Base-by-base conservation (phyloP, 2,113 vertebrate genomes). In the Anser brachyrhynchus region DNA sequence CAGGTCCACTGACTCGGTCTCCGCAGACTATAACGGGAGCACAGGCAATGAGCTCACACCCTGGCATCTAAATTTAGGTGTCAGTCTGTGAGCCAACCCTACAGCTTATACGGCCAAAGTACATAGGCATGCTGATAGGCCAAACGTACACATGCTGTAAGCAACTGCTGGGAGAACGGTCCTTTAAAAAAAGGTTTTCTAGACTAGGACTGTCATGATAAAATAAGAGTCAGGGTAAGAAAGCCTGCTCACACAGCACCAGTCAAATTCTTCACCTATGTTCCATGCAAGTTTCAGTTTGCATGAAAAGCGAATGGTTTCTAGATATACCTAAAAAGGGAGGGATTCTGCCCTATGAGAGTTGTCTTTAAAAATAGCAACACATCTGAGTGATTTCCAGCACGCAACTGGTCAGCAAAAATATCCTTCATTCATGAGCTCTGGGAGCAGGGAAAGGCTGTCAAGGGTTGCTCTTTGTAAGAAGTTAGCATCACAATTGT, bases 61-160 rank as follows among this genome's bases (percentile, higher is more conserved):
- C 76, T 92, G 81, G 81, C 87, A 93, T 93, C 95, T 96, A 97
- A 95, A 96, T 95, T 96, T 95, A 97, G 96, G 89, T 82, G 81
- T 81, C 9, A 62, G 77, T 35, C 91, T 85, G 70, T 49, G 81
- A 95, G 93, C 87, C 94, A 96, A 6, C 66, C 58, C 58, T 78
- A 78, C 62, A 85, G 84, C 92, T 92, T 73, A 87, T 65, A 82
- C 35, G 91, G 94, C 89, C 89, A 76, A 76, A 93, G 54, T 41
- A 87, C 70, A 84, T 12, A 43, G 57, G 33, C 58, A 87, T 54
- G 70, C 93, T 95, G 89, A 82, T 69, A 89, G 70, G 61, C 77
- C 74, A 91, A 93, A 72, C 54, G 9, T n/a, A 95, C 52, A 81
- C 33, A 87, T 9, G 52, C 86, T 66, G 39, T 44, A 96, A 87